These are phyloP conservation scores for Heliocidaris erythrogramma DNA, from an alignment of 35 echinoderm and acorn worm species.

Conservation along the genomic window DNA sequence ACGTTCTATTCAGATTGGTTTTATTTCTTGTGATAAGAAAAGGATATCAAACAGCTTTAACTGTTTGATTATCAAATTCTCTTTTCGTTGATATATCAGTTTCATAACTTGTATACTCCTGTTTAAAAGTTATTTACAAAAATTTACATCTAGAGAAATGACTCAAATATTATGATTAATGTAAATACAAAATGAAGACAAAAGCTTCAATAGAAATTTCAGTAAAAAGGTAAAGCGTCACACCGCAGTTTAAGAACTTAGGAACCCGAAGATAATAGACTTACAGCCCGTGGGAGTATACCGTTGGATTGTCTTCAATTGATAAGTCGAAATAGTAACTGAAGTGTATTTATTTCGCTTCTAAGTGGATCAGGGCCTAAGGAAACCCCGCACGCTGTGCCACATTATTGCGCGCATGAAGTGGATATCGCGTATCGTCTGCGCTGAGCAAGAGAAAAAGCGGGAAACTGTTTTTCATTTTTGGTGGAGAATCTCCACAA, in stretches of 20 bases:
- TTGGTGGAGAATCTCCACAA: not conserved
- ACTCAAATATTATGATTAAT: slow-evolving; percentile 5
- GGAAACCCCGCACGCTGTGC: not conserved
- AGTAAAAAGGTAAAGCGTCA: not conserved
- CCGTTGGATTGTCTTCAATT: slow-evolving; percentile 21
- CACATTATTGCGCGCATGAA: not conserved
- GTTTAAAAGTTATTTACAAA: too few species aligned
- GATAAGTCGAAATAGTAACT: slow-evolving; percentile 19
- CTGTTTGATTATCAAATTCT: too few species aligned
- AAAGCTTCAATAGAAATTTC: not conserved
- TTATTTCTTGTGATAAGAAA: too few species aligned
- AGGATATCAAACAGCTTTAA: too few species aligned
- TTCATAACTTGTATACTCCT: too few species aligned
- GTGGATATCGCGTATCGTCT: slow-evolving; percentile 33
- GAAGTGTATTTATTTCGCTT: slow-evolving; percentile 32
- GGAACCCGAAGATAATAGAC: not conserved
- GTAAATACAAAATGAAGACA: not conserved
- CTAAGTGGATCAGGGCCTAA: slow-evolving; percentile 23
- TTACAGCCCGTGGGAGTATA: not conserved
- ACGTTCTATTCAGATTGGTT: too few species aligned
- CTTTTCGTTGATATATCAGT: too few species aligned
- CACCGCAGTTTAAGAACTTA: not conserved
- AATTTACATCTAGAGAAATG: not conserved
- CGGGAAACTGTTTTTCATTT: not conserved
- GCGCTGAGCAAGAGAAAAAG: not conserved